A percentile compares a stretch with the other conserved stretches of the same genome.
phyloP scores from a whole-genome alignment of 2,797 vertebrate genomes.

The Buceros bicornis region DNA sequence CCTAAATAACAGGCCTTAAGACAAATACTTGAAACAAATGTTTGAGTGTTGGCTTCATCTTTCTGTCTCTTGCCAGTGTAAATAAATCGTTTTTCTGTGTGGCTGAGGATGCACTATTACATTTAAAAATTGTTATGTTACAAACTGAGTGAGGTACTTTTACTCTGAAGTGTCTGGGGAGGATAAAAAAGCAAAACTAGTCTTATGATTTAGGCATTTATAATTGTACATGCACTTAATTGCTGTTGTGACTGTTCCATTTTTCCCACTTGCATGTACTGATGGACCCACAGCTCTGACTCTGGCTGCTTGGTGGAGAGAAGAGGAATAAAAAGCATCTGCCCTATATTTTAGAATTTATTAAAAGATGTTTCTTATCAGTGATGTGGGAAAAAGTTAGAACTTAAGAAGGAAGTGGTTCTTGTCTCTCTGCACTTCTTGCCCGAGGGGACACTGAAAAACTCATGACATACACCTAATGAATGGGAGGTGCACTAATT shows the following conservation, averaged over 20 bases:
- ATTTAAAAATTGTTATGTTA: neutral
- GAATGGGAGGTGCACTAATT: neutral
- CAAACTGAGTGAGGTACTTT: neutral
- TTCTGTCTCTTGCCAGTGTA: neutral
- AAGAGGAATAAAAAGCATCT: neutral
- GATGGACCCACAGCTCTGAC: neutral
- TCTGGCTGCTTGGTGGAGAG: neutral
- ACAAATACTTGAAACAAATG: neutral
- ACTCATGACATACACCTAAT: neutral
- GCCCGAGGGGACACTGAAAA: neutral
- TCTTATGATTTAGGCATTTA: slow-evolving; percentile 8
- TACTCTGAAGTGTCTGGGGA: neutral
- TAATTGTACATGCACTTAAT: slow-evolving; percentile 45
- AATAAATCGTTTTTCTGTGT: neutral
- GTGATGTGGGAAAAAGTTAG: neutral
- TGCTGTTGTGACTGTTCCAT: neutral
- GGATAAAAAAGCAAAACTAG: neutral
- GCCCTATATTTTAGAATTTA: slow-evolving; percentile 26
- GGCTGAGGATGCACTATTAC: neutral
- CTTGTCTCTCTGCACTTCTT: neutral
- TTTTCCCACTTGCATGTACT: neutral
- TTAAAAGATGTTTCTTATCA: slow-evolving; percentile 1
- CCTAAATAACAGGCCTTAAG: neutral
- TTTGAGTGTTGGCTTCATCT: neutral
- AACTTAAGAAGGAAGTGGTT: neutral